Evolutionary conservation across 2,888 invertebrate species (phyloP), one percentile per base, ranked within the genome.

Genomic region (Rhagophthalmus giganteus): DNA sequence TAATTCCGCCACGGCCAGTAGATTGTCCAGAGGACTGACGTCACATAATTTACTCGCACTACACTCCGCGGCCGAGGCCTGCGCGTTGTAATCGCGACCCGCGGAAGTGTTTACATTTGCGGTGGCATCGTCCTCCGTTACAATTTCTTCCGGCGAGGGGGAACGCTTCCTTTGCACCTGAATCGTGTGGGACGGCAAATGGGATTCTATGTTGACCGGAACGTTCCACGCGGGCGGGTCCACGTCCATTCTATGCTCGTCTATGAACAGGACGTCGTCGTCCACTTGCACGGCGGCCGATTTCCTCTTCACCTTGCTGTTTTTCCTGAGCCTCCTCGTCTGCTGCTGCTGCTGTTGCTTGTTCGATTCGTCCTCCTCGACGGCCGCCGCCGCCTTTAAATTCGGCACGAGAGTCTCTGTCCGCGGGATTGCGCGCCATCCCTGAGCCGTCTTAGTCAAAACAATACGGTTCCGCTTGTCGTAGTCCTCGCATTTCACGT

Each of bases 401-500:
- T 66, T 65, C 57, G 73, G 72, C 73, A 69, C 81, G 74, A 67
- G 78, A 68, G 79, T 81, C 71, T 86, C 86, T 37, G 90, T 90
- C 64, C 87, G 82, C 64, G 90, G 90, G 75, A 87, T 87, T 49
- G 88, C 88, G 52, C 87, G 83, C 91, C 90, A 90, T 65, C 90
- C 90, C 71, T 82, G 81, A 30, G 87, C 80, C 12, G 90, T 90
- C 71, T 90, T 90, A 61, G 88, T 87, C 70, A 91, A 78, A 66
- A 88, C 85, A 67, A 91, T 87, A 54, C 90, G 87, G 76, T 91
- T 91, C 51, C 88, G 79, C 72, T 87, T 84, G 78, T 91, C 90
- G 80, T 90, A 90, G 73, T 91, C 90, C 75, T 91, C 91, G 77
- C 90, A 90, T 74, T 85, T 84, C 64, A 91, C 90, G 75, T 88